Conservation (phyloP, 2,797 vertebrate species). For the Parauchenoglanis punctatus region DNA sequence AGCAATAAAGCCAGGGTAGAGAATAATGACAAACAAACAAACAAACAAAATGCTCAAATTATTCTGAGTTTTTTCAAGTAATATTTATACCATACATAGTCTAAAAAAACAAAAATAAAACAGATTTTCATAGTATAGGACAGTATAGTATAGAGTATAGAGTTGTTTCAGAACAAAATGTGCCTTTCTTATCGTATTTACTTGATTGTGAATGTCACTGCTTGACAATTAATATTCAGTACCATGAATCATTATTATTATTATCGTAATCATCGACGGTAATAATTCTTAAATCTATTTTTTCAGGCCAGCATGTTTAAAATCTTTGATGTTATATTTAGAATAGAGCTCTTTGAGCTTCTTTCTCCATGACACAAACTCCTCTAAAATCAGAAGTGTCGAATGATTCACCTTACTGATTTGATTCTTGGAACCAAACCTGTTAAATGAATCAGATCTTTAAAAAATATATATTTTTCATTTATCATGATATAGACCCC, state of each 20-base stretch:
- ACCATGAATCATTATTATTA: background rate
- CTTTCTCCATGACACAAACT: background rate
- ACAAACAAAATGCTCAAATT: background rate
- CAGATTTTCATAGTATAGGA: background rate
- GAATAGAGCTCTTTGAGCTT: background rate
- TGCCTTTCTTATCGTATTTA: background rate
- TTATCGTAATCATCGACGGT: background rate
- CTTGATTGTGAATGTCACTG: background rate
- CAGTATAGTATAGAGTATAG: background rate
- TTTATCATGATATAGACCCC: too few relatives aligned
- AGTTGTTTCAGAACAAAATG: background rate
- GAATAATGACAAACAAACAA: background rate
- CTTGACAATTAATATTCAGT: background rate
- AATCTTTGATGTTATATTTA: conserved; percentile 2
- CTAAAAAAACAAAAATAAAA: background rate
- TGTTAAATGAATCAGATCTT: background rate
- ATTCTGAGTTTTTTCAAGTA: background rate
- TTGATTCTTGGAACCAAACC: background rate
- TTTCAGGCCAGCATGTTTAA: background rate
- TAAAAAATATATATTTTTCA: too few relatives aligned
- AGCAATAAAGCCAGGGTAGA: background rate
- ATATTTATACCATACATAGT: background rate
- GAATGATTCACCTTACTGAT: background rate
- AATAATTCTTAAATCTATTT: too few relatives aligned
- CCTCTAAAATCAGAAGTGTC: background rate